phyloP scores from a whole-genome alignment of 2,888 invertebrate genomes.

The Lacanobia oleracea region DNA sequence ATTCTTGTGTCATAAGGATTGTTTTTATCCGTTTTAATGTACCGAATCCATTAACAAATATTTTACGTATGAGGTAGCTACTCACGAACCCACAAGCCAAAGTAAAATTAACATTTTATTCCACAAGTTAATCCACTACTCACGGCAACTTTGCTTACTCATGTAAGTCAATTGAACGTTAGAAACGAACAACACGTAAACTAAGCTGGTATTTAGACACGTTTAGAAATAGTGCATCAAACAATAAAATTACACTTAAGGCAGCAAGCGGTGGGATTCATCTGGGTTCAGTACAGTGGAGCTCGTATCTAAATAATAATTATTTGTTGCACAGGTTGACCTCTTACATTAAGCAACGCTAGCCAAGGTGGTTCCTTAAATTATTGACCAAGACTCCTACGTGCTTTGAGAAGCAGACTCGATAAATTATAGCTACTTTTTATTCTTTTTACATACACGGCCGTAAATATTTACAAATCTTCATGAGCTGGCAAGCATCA shows the following conservation, averaged over 20 bases:
- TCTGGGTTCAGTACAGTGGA: background rate
- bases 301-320: background rate
- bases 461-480: too few species aligned
- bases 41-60: too few species aligned
- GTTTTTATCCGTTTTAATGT: too few species aligned
- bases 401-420: too few species aligned
- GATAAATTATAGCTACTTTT: too few species aligned
- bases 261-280: slow-evolving; percentile 17
- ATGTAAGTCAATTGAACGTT: slow-evolving; percentile 9
- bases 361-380: background rate
- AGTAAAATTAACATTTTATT: slow-evolving; percentile 16
- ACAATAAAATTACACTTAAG: slow-evolving; percentile 20
- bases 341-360: too few species aligned
- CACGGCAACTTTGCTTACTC: slow-evolving; percentile 14
- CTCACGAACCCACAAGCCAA: background rate
- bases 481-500: too few species aligned
- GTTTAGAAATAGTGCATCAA: slow-evolving; percentile 6
- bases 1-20: background rate
- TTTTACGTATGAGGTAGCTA: too few species aligned
- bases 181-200: slow-evolving; percentile 15
- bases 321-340: background rate
- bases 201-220: background rate
- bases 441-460: too few species aligned
- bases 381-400: background rate
- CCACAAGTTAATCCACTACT: background rate